These are phyloP conservation scores for Forbesichthys agassizii DNA, from an alignment of 2,113 vertebrate genomes.

Conservation along the genomic window DNA sequence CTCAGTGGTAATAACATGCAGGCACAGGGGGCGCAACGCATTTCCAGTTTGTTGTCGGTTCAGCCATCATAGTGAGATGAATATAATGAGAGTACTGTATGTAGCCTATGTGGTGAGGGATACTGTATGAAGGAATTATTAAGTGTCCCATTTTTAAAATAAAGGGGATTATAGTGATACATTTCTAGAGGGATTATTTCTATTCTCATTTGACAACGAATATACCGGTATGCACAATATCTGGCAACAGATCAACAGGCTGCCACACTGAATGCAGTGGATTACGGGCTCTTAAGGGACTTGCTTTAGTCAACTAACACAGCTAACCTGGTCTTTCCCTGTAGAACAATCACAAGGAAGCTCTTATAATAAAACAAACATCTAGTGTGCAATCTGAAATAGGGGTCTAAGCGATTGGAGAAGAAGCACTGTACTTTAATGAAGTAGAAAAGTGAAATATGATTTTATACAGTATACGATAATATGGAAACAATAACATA, in stretches of 20 bases:
- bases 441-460: conserved; percentile 17
- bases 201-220: conserved; percentile 36
- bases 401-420: conserved; percentile 44
- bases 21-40: conserved; percentile 54
- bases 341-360: conserved; percentile 25
- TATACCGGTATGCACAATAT: conserved; percentile 46
- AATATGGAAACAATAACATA: conserved; percentile 18
- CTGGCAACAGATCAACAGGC: conserved; percentile 19
- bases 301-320: conserved; percentile 31
- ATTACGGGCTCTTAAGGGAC: conserved; percentile 43
- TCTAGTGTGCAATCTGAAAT: conserved; percentile 34
- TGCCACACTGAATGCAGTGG: conserved; percentile 44
- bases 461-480: neutral
- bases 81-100: conserved; percentile 20
- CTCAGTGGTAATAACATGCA: conserved; percentile 74
- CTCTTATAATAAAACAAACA: conserved; percentile 4
- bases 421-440: conserved; percentile 39
- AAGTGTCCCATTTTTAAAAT: conserved; percentile 35
- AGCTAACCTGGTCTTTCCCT: conserved; percentile 21
- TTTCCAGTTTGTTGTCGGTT: conserved; percentile 52
- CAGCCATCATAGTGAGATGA: conserved; percentile 35
- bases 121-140: conserved; percentile 26
- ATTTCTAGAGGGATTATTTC: conserved; percentile 42
- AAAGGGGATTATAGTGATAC: conserved; percentile 23
- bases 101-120: neutral